Conservation (phyloP, 1,140 invertebrate genomes). For the Brachystomella parvula region DNA sequence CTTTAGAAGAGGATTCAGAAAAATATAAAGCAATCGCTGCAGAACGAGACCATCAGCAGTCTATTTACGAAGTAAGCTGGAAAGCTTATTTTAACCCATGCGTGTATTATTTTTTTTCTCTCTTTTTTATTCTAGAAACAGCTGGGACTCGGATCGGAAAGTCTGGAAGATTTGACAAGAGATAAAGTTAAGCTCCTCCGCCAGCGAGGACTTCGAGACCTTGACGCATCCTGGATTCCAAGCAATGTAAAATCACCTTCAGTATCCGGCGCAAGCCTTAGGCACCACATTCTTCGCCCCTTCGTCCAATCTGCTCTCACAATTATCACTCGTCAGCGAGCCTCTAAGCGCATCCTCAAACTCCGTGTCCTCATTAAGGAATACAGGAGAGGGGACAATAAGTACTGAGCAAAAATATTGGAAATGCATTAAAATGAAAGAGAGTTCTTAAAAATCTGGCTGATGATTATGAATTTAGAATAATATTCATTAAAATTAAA, state of each 20-base stretch:
- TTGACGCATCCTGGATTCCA: background rate
- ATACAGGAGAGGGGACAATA: too few species aligned
- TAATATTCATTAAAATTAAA: too few species aligned
- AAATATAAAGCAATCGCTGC: background rate
- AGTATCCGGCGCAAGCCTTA: background rate
- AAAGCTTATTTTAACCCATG: background rate
- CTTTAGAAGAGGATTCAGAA: background rate
- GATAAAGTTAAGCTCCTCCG: background rate
- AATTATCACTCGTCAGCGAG: too few species aligned
- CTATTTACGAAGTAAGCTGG: background rate
- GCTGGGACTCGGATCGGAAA: background rate
- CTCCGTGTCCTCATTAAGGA: too few species aligned
- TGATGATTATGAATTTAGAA: too few species aligned
- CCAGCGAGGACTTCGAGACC: background rate
- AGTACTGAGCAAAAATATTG: too few species aligned
- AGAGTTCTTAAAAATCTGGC: too few species aligned
- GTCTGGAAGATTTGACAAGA: slow-evolving; percentile 1
- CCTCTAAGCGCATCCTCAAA: too few species aligned
- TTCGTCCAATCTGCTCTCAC: background rate
- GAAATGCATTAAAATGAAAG: too few species aligned
- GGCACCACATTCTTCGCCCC: background rate
- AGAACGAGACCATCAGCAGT: background rate
- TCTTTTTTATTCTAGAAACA: background rate
- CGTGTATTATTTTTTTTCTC: background rate
- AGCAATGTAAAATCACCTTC: background rate